These are phyloP conservation scores for Punctoribates punctum DNA, from an alignment of 2,888 invertebrate species.

Conservation along the genomic window DNA sequence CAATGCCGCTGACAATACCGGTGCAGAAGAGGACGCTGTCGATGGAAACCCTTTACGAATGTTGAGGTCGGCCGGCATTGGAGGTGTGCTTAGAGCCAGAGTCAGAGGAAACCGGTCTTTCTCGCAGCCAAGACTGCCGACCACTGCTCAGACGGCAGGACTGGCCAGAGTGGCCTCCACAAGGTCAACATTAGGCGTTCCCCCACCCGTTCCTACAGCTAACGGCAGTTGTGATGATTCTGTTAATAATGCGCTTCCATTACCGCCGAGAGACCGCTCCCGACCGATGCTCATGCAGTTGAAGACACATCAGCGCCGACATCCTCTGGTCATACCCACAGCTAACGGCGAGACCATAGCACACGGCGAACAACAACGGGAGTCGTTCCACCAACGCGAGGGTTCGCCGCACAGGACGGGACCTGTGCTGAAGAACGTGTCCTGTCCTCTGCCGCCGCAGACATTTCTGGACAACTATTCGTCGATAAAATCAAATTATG, in stretches of 20 bases:
- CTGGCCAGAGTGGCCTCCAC: constrained; percentile 47
- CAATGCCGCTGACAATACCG: constrained; percentile 49
- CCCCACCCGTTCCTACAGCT: constrained; percentile 45
- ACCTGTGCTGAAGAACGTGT: constrained; percentile 46
- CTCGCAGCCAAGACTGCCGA: constrained; percentile 51
- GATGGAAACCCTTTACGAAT: constrained; percentile 65
- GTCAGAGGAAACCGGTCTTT: constrained; percentile 57
- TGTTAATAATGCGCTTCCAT: constrained; percentile 65
- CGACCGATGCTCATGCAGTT: constrained; percentile 62
- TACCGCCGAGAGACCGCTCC: constrained; percentile 71
- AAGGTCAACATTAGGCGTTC: constrained; percentile 37
- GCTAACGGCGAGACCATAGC: not conserved
- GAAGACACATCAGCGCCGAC: constrained; percentile 71
- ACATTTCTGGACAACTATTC: constrained; percentile 34
- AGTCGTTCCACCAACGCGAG: not conserved
- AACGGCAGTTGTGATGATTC: constrained; percentile 46
- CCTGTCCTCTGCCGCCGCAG: constrained; percentile 47
- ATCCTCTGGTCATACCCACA: constrained; percentile 70
- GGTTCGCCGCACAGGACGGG: constrained; percentile 37
- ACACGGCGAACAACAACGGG: not conserved
- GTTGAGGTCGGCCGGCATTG: constrained; percentile 58
- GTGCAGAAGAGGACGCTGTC: constrained; percentile 52
- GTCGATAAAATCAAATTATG: constrained; percentile 1
- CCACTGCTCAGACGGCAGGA: constrained; percentile 47
- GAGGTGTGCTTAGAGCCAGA: constrained; percentile 60